phyloP scores from a whole-genome alignment of 2,113 vertebrate species.

The Apus apus region DNA sequence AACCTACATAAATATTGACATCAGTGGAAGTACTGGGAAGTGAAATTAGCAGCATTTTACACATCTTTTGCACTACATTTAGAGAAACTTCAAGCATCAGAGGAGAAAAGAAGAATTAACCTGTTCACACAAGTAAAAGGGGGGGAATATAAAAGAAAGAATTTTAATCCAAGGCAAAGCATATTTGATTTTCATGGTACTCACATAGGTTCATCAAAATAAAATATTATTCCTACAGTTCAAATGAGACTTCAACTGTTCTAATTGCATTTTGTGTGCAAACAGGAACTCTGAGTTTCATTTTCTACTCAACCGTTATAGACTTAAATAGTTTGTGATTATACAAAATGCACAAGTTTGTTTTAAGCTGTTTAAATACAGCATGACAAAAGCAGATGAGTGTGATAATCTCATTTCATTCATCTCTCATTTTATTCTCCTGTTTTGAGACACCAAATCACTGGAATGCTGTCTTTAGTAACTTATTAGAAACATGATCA shows the following conservation, averaged over 20 bases:
- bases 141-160: not conserved
- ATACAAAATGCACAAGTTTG: not conserved
- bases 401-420: not conserved
- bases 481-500: not conserved
- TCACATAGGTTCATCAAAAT: not conserved
- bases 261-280: not conserved
- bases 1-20: not conserved
- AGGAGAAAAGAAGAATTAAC: not conserved
- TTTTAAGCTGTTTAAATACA: not conserved
- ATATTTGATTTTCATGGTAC: not conserved
- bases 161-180: not conserved
- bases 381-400: not conserved
- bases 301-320: not conserved
- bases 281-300: not conserved
- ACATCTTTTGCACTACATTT: not conserved
- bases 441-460: not conserved
- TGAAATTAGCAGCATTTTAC: not conserved
- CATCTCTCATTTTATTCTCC: not conserved
- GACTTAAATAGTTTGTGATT: not conserved
- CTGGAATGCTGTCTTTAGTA: not conserved
- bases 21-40: not conserved
- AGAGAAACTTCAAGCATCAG: not conserved
- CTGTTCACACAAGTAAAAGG: not conserved
- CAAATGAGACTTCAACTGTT: not conserved
- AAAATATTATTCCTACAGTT: not conserved